Percentiles rank a stretch among this genome's conserved stretches.
phyloP scores from a whole-genome alignment of 2,888 invertebrate species.

The Lithophane ornitopus region DNA sequence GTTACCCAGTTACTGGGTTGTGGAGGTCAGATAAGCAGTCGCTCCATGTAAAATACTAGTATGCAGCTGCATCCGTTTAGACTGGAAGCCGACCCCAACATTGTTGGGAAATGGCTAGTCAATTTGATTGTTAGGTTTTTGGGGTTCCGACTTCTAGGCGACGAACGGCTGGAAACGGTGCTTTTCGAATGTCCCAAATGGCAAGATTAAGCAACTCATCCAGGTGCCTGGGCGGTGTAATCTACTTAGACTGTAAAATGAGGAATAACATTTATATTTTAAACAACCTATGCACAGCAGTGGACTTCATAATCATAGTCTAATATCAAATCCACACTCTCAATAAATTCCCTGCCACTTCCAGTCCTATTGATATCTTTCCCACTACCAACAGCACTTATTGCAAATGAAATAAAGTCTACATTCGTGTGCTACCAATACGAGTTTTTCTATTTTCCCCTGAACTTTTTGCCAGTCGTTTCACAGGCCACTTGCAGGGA shows the following conservation, averaged over 20 bases:
- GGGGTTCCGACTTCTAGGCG: too few relatives aligned
- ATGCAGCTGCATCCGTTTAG: too few relatives aligned
- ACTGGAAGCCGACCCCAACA: too few relatives aligned
- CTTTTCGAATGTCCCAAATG: too few relatives aligned
- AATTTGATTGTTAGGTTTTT: not conserved
- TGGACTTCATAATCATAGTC: not conserved
- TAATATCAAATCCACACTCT: not conserved
- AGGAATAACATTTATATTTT: not conserved
- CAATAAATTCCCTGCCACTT: constrained; percentile 25
- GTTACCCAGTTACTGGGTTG: too few relatives aligned
- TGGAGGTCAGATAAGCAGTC: too few relatives aligned
- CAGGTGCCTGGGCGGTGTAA: not conserved
- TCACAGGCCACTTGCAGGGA: constrained; percentile 40
- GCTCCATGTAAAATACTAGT: too few relatives aligned
- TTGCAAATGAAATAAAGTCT: constrained; percentile 36
- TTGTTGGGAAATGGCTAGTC: too few relatives aligned
- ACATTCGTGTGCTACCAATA: constrained; percentile 31
- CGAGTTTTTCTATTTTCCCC: constrained; percentile 5
- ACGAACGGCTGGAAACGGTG: too few relatives aligned
- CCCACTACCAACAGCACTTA: constrained; percentile 24
- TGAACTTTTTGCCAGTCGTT: constrained; percentile 35
- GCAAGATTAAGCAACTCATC: not conserved
- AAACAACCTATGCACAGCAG: not conserved
- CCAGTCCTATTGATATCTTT: constrained; percentile 11
- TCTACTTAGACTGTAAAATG: not conserved